These are phyloP conservation scores for Sebastiscus albofasciatus DNA, from an alignment of 2,797 vertebrate genomes.

Conservation along the genomic window DNA sequence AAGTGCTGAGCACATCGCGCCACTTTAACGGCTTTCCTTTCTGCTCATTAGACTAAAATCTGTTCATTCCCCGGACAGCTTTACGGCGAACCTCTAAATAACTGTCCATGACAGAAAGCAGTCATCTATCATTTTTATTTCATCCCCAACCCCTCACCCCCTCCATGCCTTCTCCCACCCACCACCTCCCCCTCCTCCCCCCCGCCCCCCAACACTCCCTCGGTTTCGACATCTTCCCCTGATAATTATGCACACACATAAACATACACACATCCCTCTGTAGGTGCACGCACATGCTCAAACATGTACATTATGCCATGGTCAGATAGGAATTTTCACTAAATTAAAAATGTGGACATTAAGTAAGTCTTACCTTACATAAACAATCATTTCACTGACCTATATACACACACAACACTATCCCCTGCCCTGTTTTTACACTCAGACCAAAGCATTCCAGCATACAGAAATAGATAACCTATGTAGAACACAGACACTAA, in stretches of 20 bases:
- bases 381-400: conserved; percentile 27
- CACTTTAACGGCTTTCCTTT: conserved; percentile 86
- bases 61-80: conserved; percentile 87
- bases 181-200: conserved; percentile 17
- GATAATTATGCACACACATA: conserved; percentile 55
- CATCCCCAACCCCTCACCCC: conserved; percentile 68
- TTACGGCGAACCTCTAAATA: conserved; percentile 87
- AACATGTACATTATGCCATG: neutral
- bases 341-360: conserved; percentile 2
- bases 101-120: conserved; percentile 86
- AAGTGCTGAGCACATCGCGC: conserved; percentile 86
- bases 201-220: conserved; percentile 37
- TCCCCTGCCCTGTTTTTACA: conserved; percentile 30
- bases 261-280: conserved; percentile 3
- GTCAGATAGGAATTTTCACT: conserved; percentile 1
- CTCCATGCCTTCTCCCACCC: conserved; percentile 31
- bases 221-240: conserved; percentile 59
- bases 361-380: conserved; percentile 2
- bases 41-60: conserved; percentile 89
- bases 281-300: neutral
- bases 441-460: conserved; percentile 54
- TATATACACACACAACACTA: conserved; percentile 6
- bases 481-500: conserved; percentile 69
- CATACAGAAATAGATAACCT: conserved; percentile 70
- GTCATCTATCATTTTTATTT: conserved; percentile 88